Conservation (phyloP, 2,797 vertebrate genomes). For the Bovichtus variegatus region DNA sequence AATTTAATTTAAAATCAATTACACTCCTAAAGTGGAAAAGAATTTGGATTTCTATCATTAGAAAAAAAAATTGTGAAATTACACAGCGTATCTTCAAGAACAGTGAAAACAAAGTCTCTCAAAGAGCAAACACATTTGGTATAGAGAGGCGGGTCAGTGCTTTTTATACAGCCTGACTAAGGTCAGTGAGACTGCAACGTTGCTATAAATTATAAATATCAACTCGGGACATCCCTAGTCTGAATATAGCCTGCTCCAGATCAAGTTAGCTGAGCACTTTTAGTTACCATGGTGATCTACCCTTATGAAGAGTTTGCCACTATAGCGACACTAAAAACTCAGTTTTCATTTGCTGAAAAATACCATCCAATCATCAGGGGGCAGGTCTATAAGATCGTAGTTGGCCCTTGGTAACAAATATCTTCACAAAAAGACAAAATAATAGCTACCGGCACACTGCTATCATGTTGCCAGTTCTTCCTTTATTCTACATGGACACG, state of each 20-base stretch:
- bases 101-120: not conserved
- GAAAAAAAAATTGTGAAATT: not conserved
- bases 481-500: not conserved
- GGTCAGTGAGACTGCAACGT: constrained; percentile 43
- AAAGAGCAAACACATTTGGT: not conserved
- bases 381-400: not conserved
- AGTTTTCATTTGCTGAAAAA: not conserved
- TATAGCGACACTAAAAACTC: not conserved
- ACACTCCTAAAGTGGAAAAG: not conserved
- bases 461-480: not conserved
- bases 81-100: not conserved
- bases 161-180: constrained; percentile 23
- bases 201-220: constrained; percentile 61
- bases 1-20: not conserved
- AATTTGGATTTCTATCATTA: not conserved
- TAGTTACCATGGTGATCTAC: constrained; percentile 21
- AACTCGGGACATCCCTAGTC: constrained; percentile 41
- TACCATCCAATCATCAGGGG: not conserved
- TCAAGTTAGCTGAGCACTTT: constrained; percentile 31
- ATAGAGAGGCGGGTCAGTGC: not conserved
- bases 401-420: not conserved
- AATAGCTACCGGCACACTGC: not conserved
- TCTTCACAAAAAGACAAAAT: not conserved
- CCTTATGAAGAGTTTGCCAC: not conserved
- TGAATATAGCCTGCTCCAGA: constrained; percentile 43